Percentiles rank a stretch among this genome's conserved stretches.
Conservation (phyloP, 2,797 vertebrate species). For the Linurgus olivaceus region DNA sequence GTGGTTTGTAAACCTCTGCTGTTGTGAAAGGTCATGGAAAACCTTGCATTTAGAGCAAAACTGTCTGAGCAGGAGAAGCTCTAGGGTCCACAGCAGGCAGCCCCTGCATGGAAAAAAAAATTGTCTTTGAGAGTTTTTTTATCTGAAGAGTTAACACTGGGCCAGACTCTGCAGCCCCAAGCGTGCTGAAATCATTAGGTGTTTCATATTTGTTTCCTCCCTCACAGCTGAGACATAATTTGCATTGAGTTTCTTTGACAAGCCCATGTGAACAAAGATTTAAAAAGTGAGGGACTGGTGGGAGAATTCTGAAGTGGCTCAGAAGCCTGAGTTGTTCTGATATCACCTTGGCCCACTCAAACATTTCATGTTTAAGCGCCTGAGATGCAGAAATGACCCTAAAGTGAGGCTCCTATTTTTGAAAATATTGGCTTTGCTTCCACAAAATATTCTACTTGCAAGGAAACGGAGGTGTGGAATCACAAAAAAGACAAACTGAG, state of each 20-base stretch:
- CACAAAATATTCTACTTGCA: background rate
- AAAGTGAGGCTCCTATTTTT: background rate
- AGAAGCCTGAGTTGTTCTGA: background rate
- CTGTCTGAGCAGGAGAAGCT: background rate
- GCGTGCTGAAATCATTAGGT: background rate
- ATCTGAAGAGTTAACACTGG: background rate
- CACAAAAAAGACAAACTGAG: background rate
- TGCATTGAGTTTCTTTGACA: background rate
- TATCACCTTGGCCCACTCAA: background rate
- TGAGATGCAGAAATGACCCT: background rate
- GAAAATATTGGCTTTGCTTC: background rate
- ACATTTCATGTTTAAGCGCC: background rate
- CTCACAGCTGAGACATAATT: background rate
- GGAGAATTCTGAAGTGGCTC: background rate
- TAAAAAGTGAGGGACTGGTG: background rate
- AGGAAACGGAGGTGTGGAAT: background rate
- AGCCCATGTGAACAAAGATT: background rate
- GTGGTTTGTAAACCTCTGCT: background rate
- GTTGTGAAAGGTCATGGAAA: background rate
- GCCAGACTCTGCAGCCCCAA: background rate
- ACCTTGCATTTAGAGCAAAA: background rate
- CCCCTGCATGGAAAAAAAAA: background rate
- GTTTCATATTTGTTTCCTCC: conserved; percentile 41
- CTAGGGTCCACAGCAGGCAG: background rate
- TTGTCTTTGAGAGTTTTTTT: background rate